Evolutionary conservation across 2,888 invertebrate genomes (phyloP).

Genomic region (Tinea semifulvella): DNA sequence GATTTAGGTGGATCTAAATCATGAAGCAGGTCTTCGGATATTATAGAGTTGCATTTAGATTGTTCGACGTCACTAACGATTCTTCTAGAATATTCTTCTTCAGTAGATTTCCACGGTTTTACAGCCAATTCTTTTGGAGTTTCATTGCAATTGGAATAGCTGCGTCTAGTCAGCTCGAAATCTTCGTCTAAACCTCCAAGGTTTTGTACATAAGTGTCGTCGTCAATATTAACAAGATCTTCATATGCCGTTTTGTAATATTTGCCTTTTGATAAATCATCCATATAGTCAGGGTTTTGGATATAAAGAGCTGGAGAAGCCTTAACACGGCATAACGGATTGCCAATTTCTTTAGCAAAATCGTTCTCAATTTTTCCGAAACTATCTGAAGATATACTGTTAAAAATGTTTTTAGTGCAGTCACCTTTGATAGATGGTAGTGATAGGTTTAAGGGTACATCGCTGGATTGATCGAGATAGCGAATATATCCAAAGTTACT

Average conservation of each 20-base stretch:
- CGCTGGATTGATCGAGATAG: slow-evolving; percentile 66
- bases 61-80: slow-evolving; percentile 26
- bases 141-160: slow-evolving; percentile 71
- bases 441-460: slow-evolving; percentile 33
- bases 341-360: slow-evolving; percentile 6
- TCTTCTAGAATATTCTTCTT: slow-evolving; percentile 38
- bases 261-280: slow-evolving; percentile 33
- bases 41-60: slow-evolving; percentile 19
- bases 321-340: neutral
- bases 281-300: neutral
- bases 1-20: slow-evolving; percentile 53
- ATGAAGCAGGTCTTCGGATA: slow-evolving; percentile 33
- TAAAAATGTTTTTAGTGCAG: slow-evolving; percentile 50
- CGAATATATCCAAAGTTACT: slow-evolving; percentile 74
- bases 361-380: slow-evolving; percentile 1
- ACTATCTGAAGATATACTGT: slow-evolving; percentile 23
- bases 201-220: slow-evolving; percentile 61
- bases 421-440: slow-evolving; percentile 36
- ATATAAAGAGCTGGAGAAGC: neutral
- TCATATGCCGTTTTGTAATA: slow-evolving; percentile 70
- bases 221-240: slow-evolving; percentile 72
- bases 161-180: slow-evolving; percentile 64
- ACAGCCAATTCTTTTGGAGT: slow-evolving; percentile 35
- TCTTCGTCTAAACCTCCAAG: slow-evolving; percentile 40
- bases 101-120: slow-evolving; percentile 55